These are phyloP conservation scores for Byasa hedistus DNA, from an alignment of 2,888 invertebrate species.

Conservation along the genomic window DNA sequence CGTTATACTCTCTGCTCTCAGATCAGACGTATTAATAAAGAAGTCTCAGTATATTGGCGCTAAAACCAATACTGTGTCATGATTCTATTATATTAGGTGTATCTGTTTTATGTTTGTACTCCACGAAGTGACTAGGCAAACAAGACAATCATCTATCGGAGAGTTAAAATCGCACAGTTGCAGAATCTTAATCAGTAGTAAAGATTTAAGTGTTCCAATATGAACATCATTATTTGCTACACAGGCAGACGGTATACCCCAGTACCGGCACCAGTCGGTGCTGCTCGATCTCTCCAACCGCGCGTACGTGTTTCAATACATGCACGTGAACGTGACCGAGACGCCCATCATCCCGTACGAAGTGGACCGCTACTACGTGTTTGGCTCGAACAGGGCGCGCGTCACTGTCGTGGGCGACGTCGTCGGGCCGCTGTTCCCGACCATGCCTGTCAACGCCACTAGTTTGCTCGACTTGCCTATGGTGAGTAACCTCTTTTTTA, in stretches of 20 bases:
- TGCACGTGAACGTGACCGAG: slow-evolving; percentile 97
- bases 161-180: no score
- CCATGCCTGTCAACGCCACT: slow-evolving; percentile 94
- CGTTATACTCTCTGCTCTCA: background rate
- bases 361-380: slow-evolving; percentile 92
- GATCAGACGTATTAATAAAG: background rate
- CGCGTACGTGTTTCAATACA: slow-evolving; percentile 94
- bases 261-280: slow-evolving; percentile 94
- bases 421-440: slow-evolving; percentile 94
- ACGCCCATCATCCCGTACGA: slow-evolving; percentile 95
- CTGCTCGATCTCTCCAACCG: slow-evolving; percentile 95
- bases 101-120: no score
- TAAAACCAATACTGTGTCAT: no score
- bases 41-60: no score
- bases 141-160: no score
- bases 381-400: slow-evolving; percentile 92
- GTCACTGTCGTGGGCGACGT: slow-evolving; percentile 94
- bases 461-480: slow-evolving; percentile 89
- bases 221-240: background rate
- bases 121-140: no score
- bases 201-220: no score
- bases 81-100: no score
- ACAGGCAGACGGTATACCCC: slow-evolving; percentile 93
- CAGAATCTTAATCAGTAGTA: no score
- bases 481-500: no score